Evolutionary conservation across 2,888 invertebrate species (phyloP).

Genomic region (Epsilonema sp.): DNA sequence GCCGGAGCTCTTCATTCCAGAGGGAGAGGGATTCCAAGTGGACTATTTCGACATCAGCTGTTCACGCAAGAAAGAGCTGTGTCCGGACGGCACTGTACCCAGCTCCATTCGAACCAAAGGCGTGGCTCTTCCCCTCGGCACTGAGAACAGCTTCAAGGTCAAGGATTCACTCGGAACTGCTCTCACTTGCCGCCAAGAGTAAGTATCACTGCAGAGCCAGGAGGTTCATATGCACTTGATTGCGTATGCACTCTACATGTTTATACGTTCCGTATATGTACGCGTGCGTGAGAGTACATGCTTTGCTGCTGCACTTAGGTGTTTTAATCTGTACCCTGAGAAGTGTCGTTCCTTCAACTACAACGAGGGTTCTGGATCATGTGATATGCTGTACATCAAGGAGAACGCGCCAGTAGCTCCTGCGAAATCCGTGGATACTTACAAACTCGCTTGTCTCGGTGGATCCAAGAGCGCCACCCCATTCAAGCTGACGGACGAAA

Average conservation of each 20-base stretch:
- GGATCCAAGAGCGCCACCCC: too few species aligned
- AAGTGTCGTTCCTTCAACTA: constrained; percentile 28
- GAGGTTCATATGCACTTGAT: too few species aligned
- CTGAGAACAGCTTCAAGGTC: not conserved
- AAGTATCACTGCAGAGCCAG: not conserved
- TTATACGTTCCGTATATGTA: too few species aligned
- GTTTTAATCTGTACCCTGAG: constrained; percentile 17
- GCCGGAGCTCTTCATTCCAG: constrained; percentile 26
- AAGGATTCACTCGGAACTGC: not conserved
- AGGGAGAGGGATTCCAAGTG: constrained; percentile 22
- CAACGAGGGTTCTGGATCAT: constrained; percentile 19
- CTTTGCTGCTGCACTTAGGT: too few species aligned
- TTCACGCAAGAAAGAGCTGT: constrained; percentile 20
- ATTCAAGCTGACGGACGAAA: too few species aligned
- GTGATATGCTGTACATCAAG: constrained; percentile 24
- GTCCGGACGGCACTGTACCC: too few species aligned
- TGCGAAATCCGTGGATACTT: too few species aligned
- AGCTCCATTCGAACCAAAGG: not conserved
- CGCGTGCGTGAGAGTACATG: too few species aligned
- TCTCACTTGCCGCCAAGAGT: not conserved
- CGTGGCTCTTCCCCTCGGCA: not conserved
- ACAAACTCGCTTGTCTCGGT: too few species aligned
- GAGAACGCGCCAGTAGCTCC: too few species aligned
- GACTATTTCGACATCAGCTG: constrained; percentile 28
- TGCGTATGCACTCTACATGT: too few species aligned